Base-by-base conservation (phyloP, 1,140 invertebrate species). In the Bradysia coprophila region DNA sequence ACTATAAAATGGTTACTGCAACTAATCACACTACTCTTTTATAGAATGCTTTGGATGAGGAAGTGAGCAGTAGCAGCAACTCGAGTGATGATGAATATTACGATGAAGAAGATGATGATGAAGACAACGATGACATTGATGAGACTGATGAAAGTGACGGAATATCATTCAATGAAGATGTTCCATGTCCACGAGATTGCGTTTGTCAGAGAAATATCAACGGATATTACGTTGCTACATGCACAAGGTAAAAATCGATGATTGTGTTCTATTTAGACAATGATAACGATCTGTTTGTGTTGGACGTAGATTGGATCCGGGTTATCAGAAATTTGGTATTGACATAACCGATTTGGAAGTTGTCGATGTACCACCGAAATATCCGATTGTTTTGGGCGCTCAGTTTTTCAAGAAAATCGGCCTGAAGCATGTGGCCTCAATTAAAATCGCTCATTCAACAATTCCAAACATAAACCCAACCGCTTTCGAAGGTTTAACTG, bases 401-500 rank as follows among this genome's bases (percentile, higher is more conserved):
- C 61, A 64, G 39, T 71, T 72, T 45, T 73, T 73, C 55, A 60
- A 62, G 45, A 64, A 66, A 38, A 50, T 73, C 42, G 71, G 71
- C 38, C 57, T 73, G n/a, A 64, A 68, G 51, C 59, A 64, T 46
- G 57, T 72, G 3, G 61, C 66, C 3, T 70, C 68, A 2, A 62
- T 73, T 8, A 71, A 71, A 53, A 73, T 73, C 44, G 63, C 65
- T 11, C 70, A 71, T 49, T 71, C 68, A 48, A 65, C 66, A 16
- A 65, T 73, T 44, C 57, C 57, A 18, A 64, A 59, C 38, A 57
- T 73, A 45, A 63, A 63, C 45, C 59, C 63, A 2, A 72, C 65
- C 9, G 75, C 76, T 0, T 81, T 81, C 57, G 63, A 71, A 33
- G 76, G 73, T 1, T 56, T 80, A 11, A 51, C 68, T 10, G 69